Percentiles rank a stretch among this genome's conserved stretches.
These are phyloP conservation scores for Acromyrmex heyeri DNA, from an alignment of 1,140 invertebrate species.

Conservation along the genomic window DNA sequence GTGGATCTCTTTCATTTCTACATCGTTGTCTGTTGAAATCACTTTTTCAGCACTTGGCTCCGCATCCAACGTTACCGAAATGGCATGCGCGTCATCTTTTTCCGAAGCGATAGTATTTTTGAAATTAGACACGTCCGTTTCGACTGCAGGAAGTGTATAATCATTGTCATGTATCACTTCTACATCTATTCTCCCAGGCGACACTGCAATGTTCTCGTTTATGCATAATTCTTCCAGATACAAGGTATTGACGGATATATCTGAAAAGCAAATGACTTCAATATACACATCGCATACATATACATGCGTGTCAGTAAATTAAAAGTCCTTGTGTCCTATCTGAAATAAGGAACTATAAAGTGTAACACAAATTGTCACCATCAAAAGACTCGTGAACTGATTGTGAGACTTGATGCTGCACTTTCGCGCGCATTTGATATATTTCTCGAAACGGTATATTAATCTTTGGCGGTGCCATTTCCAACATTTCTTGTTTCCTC, in stretches of 20 bases:
- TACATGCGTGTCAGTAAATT: not conserved
- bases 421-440: not conserved
- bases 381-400: not conserved
- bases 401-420: not conserved
- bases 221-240: slow-evolving; percentile 66
- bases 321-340: not conserved
- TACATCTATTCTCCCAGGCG: not conserved
- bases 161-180: not conserved
- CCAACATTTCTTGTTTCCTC: slow-evolving; percentile 51
- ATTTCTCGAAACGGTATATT: slow-evolving; percentile 42
- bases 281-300: not conserved
- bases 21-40: not conserved
- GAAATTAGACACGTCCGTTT: not conserved
- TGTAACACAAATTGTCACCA: slow-evolving; percentile 24
- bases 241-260: slow-evolving; percentile 67
- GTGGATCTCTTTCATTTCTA: slow-evolving; percentile 39
- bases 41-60: slow-evolving; percentile 24
- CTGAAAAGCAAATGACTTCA: slow-evolving; percentile 27
- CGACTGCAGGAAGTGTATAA: not conserved
- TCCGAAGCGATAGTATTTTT: not conserved
- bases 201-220: not conserved
- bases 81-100: not conserved
- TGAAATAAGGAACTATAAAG: not conserved
- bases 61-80: not conserved
- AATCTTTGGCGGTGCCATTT: slow-evolving; percentile 72